A percentile compares a stretch with the other conserved stretches of the same genome.
Evolutionary conservation across 2,797 vertebrate species (phyloP).

Genomic region (Labroides dimidiatus): DNA sequence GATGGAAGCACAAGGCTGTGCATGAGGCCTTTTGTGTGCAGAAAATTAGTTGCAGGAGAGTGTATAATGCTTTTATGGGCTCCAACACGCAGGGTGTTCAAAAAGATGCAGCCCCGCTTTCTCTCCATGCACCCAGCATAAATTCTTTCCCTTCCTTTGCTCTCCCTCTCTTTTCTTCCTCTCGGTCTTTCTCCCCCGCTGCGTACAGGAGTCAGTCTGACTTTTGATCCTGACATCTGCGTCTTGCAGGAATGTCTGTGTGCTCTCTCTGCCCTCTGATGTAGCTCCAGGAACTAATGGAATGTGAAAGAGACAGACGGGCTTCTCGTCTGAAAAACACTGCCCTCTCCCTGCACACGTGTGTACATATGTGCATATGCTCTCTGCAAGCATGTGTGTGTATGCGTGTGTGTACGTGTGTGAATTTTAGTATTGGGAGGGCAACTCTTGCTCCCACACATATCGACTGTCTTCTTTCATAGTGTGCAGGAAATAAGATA

Average conservation of each 20-base stretch:
- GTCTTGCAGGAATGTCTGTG: conserved; percentile 97
- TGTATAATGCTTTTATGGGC: conserved; percentile 35
- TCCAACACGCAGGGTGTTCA: conserved; percentile 48
- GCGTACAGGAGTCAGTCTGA: conserved; percentile 83
- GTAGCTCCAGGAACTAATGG: conserved; percentile 99
- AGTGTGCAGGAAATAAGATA: conserved; percentile 47
- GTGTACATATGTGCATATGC: conserved; percentile 54
- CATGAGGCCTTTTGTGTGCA: conserved; percentile 54
- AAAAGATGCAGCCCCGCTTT: conserved; percentile 43
- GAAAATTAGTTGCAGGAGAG: conserved; percentile 51
- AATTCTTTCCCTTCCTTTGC: conserved; percentile 59
- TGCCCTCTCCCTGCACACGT: conserved; percentile 75
- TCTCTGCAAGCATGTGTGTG: conserved; percentile 42
- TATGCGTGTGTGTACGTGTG: conserved; percentile 39
- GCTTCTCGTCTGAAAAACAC: conserved; percentile 84
- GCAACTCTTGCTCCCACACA: conserved; percentile 59
- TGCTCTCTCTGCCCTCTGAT: conserved; percentile 96
- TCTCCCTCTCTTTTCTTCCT: conserved; percentile 67
- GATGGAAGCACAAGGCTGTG: conserved; percentile 38
- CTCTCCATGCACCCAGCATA: conserved; percentile 40
- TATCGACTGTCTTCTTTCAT: conserved; percentile 62
- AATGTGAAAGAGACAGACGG: conserved; percentile 95
- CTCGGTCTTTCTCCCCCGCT: conserved; percentile 77
- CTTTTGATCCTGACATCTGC: conserved; percentile 88
- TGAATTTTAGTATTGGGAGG: too few species aligned